Evolutionary conservation across 1,140 invertebrate genomes (phyloP).

Genomic region (Drosophila kanapiae): DNA sequence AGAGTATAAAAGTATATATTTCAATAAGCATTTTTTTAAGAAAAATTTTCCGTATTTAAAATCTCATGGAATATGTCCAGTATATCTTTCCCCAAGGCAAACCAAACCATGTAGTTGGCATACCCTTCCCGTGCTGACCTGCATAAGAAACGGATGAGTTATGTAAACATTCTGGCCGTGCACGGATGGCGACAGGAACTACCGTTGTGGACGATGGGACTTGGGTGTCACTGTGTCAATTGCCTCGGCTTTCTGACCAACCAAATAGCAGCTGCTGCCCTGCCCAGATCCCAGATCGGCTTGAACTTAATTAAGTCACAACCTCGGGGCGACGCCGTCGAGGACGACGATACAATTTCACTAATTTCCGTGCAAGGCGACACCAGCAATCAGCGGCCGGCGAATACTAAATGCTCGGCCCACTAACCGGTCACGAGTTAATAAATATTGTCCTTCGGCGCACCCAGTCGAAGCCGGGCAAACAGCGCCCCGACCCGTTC

Average conservation of each 20-base stretch:
- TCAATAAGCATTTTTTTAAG: not conserved
- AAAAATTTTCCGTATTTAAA: not conserved
- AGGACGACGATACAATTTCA: constrained; percentile 72
- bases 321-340: constrained; percentile 35
- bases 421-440: constrained; percentile 55
- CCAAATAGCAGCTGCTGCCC: constrained; percentile 40
- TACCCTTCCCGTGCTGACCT: not conserved
- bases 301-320: constrained; percentile 75
- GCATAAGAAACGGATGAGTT: constrained; percentile 50
- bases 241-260: constrained; percentile 43
- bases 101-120: not conserved
- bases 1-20: not conserved
- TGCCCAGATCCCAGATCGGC: constrained; percentile 42
- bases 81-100: not conserved
- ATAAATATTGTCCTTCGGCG: constrained; percentile 75
- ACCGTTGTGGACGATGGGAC: constrained; percentile 7
- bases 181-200: not conserved
- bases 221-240: constrained; percentile 78
- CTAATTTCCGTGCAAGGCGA: constrained; percentile 81
- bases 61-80: not conserved
- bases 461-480: constrained; percentile 50
- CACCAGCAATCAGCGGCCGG: constrained; percentile 73
- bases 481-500: constrained; percentile 7
- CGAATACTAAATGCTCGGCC: constrained; percentile 75
- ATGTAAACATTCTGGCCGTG: constrained; percentile 58